phyloP scores from a whole-genome alignment of 2,888 invertebrate species.

The Malthinus seriepunctatus region DNA sequence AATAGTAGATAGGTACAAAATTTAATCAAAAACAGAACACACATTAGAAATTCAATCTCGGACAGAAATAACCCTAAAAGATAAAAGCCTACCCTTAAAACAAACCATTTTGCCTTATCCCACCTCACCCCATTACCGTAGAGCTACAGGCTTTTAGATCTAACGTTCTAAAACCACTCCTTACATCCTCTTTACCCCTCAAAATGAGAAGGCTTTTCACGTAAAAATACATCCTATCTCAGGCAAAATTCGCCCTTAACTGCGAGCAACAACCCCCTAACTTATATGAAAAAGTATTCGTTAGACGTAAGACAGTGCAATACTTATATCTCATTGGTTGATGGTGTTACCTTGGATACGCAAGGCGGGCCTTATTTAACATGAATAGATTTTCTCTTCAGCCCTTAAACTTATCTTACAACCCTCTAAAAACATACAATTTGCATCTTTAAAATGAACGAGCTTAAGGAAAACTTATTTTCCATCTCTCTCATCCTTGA shows the following conservation, averaged over 20 bases:
- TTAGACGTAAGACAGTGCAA: conserved; percentile 50
- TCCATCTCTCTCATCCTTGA: background rate
- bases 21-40: conserved; percentile 57
- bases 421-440: conserved; percentile 32
- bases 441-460: conserved; percentile 23
- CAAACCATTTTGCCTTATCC: conserved; percentile 44
- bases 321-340: conserved; percentile 55
- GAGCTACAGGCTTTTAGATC: conserved; percentile 26
- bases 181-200: conserved; percentile 39
- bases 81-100: conserved; percentile 51
- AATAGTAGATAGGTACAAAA: conserved; percentile 39
- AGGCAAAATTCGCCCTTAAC: conserved; percentile 49
- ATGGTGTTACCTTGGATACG: conserved; percentile 51
- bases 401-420: conserved; percentile 41
- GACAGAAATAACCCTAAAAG: conserved; percentile 53
- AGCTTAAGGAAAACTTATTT: conserved; percentile 7
- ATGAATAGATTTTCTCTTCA: conserved; percentile 31
- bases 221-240: conserved; percentile 49
- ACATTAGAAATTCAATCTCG: conserved; percentile 57
- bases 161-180: conserved; percentile 44
- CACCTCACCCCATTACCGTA: conserved; percentile 26
- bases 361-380: conserved; percentile 35
- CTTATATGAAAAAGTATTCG: conserved; percentile 44
- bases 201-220: conserved; percentile 34
- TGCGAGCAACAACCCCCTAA: conserved; percentile 43